Evolutionary conservation across 2,888 invertebrate species (phyloP).

Genomic region (Diarsia brunnea): DNA sequence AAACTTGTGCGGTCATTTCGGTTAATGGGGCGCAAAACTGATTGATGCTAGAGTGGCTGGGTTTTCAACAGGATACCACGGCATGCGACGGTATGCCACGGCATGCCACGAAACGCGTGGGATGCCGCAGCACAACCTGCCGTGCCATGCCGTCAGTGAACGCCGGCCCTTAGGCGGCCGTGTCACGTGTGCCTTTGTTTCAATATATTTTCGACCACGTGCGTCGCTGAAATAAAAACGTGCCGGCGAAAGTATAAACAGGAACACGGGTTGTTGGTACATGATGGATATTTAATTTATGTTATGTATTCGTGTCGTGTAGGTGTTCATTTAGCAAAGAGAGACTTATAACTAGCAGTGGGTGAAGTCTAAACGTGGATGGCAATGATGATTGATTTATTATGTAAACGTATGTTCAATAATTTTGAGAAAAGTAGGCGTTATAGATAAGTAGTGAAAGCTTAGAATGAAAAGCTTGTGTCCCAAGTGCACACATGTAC

Average conservation of each 20-base stretch:
- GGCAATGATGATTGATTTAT: neutral
- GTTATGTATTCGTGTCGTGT: conserved; percentile 2
- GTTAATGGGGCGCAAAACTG: too few relatives aligned
- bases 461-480: neutral
- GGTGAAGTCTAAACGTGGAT: too few relatives aligned
- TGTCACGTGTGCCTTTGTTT: conserved; percentile 72
- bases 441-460: neutral
- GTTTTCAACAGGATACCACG: too few relatives aligned
- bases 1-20: too few relatives aligned
- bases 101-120: too few relatives aligned
- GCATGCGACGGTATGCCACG: too few relatives aligned
- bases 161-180: too few relatives aligned
- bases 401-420: neutral
- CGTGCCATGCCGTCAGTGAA: too few relatives aligned
- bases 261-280: conserved; percentile 24
- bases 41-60: too few relatives aligned
- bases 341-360: too few relatives aligned
- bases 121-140: too few relatives aligned
- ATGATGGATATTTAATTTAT: conserved; percentile 28
- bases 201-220: conserved; percentile 70
- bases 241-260: conserved; percentile 68
- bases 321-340: neutral
- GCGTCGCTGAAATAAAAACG: conserved; percentile 70
- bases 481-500: neutral
- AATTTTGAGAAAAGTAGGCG: conserved; percentile 1